Evolutionary conservation across 1,140 invertebrate genomes (phyloP).

Genomic region (Stratiolaelaps scimitus): DNA sequence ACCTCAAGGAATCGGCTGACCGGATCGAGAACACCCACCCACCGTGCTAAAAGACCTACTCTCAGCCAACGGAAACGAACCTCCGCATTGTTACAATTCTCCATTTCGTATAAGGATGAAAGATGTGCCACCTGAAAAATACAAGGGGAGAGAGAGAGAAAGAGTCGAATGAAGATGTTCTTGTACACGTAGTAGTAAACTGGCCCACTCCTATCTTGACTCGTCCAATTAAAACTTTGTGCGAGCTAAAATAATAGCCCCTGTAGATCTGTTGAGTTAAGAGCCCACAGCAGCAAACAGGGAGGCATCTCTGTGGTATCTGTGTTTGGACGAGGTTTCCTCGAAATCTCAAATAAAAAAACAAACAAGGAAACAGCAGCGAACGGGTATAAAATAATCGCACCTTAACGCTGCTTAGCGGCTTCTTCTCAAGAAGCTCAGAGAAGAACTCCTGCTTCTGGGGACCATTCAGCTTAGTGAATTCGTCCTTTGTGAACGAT

Average conservation of each 20-base stretch:
- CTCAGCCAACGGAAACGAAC: constrained; percentile 61
- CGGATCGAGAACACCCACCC: constrained; percentile 50
- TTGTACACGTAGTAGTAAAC: not conserved
- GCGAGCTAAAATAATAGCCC: too few relatives aligned
- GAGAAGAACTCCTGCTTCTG: constrained; percentile 62
- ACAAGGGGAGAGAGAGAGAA: too few relatives aligned
- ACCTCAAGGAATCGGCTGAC: constrained; percentile 63
- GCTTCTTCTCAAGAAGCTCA: constrained; percentile 49
- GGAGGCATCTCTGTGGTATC: too few relatives aligned
- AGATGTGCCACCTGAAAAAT: constrained; percentile 51
- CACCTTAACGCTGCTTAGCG: not conserved
- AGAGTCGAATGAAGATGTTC: constrained; percentile 36
- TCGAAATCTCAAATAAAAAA: too few relatives aligned
- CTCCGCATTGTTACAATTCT: constrained; percentile 58
- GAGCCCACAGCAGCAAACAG: too few relatives aligned
- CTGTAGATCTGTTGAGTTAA: too few relatives aligned
- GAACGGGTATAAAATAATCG: too few relatives aligned
- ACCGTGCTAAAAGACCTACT: constrained; percentile 57
- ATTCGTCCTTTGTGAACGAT: constrained; percentile 46
- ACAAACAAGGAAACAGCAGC: too few relatives aligned
- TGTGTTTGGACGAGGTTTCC: too few relatives aligned
- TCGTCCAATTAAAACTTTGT: too few relatives aligned
- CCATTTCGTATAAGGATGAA: constrained; percentile 55
- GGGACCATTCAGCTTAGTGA: constrained; percentile 49
- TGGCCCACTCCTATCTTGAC: too few relatives aligned